Conservation (phyloP, 2,113 vertebrate species). For the Oncorhynchus tshawytscha region DNA sequence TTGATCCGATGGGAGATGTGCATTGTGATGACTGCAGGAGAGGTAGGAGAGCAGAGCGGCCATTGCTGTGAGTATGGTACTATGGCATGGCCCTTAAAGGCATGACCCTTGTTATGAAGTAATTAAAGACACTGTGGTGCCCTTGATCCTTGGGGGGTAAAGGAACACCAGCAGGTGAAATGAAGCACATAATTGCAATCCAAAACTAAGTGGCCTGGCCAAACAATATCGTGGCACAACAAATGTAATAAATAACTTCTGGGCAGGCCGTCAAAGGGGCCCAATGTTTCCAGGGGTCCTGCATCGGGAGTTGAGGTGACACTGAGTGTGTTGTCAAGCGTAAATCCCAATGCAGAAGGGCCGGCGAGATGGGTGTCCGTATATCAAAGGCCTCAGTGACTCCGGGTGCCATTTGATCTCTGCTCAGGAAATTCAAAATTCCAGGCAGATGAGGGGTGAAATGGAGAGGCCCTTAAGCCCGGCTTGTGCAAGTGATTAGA, state of each 20-base stretch:
- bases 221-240: constrained; percentile 77
- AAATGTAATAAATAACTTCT: constrained; percentile 82
- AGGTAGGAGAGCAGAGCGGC: too few relatives aligned
- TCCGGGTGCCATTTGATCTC: constrained; percentile 80
- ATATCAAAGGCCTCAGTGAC: constrained; percentile 82
- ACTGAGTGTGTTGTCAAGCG: constrained; percentile 81
- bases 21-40: too few relatives aligned
- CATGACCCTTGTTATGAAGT: constrained; percentile 70
- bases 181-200: constrained; percentile 82
- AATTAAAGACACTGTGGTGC: constrained; percentile 75
- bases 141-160: constrained; percentile 71
- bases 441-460: constrained; percentile 84
- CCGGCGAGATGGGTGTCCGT: constrained; percentile 78
- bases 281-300: constrained; percentile 73
- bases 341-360: constrained; percentile 68
- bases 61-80: too few relatives aligned
- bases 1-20: too few relatives aligned
- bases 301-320: constrained; percentile 75
- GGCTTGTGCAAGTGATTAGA: constrained; percentile 81
- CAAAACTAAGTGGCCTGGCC: constrained; percentile 77
- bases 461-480: constrained; percentile 78
- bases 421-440: constrained; percentile 82
- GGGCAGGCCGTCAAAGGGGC: constrained; percentile 70
- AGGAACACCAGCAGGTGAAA: constrained; percentile 77
- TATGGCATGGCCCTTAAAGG: constrained; percentile 82